Evolutionary conservation across 23 tunicate species (phyloP), one percentile per base, ranked within the genome.

Genomic region (Ciona savignyi): DNA sequence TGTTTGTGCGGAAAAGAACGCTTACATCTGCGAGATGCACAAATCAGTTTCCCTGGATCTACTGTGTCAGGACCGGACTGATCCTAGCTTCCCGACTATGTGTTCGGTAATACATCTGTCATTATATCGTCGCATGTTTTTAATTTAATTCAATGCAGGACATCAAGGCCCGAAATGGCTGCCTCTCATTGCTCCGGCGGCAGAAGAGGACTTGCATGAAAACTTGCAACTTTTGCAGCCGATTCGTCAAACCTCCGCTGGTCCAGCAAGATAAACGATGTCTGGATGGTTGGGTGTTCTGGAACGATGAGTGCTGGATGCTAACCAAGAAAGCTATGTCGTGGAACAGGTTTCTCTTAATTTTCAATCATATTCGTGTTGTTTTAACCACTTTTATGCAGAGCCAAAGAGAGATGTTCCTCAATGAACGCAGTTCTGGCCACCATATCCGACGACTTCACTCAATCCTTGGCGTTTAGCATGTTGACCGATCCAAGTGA

Each of bases 21-120:
- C 97, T 32, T 91, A 84, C 66, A 84, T 91, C 27, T 91, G 97
- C 67, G 97, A 91, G 66, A 84, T 86, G 77, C 83, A 91, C 33
- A 75, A 78, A 65, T 80, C 87, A 3, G 71, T 31, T 27, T 49
- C 77, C 4, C 60, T 80, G 31, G 81, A 81, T 3, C 32, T 63
- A n/a, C 75, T 88, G n/a, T 88, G 96, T 73, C 25, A 63, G 6
- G 96, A 88, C 42, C 86, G 70, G 29, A 84, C 83, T 6, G 60
- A 67, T 6, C 29, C 81, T 6, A 80, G 62, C 42, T 88, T 83
- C 83, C 42, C 77, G 32, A 72, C 76, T 19, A 71, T 68, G 68
- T 81, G 87, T 35, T 51, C 60, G 72, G 96, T 81, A 67, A 34
- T n/a, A n/a, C n/a, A n/a, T n/a, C n/a, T n/a, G n/a, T n/a, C n/a